Percentiles rank a stretch among this genome's conserved stretches.
Evolutionary conservation across 2,113 vertebrate species (phyloP).

Genomic region (Calyptomena viridis): DNA sequence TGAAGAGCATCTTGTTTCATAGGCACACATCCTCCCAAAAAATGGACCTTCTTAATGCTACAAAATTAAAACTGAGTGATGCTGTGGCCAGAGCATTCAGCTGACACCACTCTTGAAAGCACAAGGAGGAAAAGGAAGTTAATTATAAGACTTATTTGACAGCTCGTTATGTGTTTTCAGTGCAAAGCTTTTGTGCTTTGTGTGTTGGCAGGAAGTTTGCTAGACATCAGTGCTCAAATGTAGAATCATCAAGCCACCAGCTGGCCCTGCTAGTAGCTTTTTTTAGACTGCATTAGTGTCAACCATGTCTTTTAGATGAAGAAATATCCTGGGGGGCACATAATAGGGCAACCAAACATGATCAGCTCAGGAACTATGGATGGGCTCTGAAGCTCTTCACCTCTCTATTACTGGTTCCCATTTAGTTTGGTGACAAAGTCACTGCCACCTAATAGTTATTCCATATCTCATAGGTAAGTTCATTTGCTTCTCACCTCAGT

Average conservation of each 20-base stretch:
- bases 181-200: neutral
- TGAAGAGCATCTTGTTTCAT: neutral
- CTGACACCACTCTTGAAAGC: slow-evolving; percentile 20
- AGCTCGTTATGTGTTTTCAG: slow-evolving; percentile 22
- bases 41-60: neutral
- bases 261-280: slow-evolving; percentile 20
- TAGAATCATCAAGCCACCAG: slow-evolving; percentile 39
- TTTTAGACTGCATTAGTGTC: neutral
- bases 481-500: neutral
- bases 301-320: neutral
- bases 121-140: slow-evolving; percentile 6
- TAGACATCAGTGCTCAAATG: slow-evolving; percentile 8
- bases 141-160: slow-evolving; percentile 35
- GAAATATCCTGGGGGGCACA: neutral
- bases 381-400: neutral
- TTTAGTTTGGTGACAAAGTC: slow-evolving; percentile 7
- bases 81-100: neutral
- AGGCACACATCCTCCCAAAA: neutral
- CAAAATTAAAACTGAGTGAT: neutral
- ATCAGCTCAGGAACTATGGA: neutral
- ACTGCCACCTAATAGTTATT: slow-evolving; percentile 31
- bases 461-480: neutral
- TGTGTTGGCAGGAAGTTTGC: slow-evolving; percentile 23
- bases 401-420: neutral
- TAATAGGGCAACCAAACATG: neutral